Evolutionary conservation across 2,113 vertebrate genomes (phyloP).

Genomic region (Cryptomyrus ogoouensis): DNA sequence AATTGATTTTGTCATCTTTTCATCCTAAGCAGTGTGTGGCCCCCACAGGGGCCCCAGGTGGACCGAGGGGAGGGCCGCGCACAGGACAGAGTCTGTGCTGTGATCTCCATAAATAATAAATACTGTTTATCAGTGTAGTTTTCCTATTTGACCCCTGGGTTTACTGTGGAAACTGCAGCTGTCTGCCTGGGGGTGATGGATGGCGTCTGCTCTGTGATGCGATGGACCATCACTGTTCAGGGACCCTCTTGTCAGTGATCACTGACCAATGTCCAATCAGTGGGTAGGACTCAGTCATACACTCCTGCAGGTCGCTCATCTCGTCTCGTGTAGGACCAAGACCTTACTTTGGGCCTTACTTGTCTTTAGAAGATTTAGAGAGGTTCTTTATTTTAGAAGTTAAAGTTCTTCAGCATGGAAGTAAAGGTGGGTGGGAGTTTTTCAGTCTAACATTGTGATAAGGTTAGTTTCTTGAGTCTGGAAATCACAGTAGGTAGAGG

Average conservation of each 20-base stretch:
- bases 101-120: slow-evolving; percentile 67
- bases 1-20: slow-evolving; percentile 1
- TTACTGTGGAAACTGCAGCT: slow-evolving; percentile 56
- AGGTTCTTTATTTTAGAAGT: background rate
- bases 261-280: slow-evolving; percentile 62
- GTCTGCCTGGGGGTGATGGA: slow-evolving; percentile 43
- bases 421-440: background rate
- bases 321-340: background rate
- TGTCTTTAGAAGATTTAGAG: background rate
- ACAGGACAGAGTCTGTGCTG: slow-evolving; percentile 53
- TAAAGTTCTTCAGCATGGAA: background rate
- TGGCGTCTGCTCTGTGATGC: slow-evolving; percentile 45
- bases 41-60: background rate
- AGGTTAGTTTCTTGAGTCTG: background rate
- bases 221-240: slow-evolving; percentile 50
- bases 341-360: background rate
- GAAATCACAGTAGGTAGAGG: background rate
- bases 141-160: slow-evolving; percentile 76
- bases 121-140: slow-evolving; percentile 74
- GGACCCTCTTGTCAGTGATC: slow-evolving; percentile 59
- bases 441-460: background rate
- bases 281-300: slow-evolving; percentile 22
- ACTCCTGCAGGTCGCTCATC: background rate
- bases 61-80: background rate
- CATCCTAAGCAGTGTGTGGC: background rate